Conservation (phyloP, 1,140 invertebrate species). For the Magallana ariakensis region DNA sequence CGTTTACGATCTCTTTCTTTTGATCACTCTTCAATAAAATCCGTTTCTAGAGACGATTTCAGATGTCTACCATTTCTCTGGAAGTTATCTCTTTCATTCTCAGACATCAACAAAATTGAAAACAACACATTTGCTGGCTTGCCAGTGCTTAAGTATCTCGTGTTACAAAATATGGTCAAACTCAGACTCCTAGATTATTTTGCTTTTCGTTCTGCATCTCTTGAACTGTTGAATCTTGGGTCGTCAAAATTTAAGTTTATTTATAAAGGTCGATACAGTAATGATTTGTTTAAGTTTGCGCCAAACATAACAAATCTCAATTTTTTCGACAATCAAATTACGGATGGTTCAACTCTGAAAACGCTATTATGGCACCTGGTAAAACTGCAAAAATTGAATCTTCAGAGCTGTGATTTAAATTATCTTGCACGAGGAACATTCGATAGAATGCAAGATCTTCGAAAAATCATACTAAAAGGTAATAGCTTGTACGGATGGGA, state of each 20-base stretch:
- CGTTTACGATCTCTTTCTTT: neutral
- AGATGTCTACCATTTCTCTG: neutral
- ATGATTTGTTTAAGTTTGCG: conserved; percentile 11
- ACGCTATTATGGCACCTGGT: neutral
- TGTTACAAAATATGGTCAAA: neutral
- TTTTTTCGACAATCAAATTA: neutral
- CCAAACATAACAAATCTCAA: conserved; percentile 1
- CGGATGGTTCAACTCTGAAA: neutral
- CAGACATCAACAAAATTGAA: neutral
- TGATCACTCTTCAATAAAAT: neutral
- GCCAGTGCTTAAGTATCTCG: neutral
- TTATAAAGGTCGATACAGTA: conserved; percentile 2
- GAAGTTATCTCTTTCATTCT: conserved; percentile 3
- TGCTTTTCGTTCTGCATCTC: conserved; percentile 4
- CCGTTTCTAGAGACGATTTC: neutral
- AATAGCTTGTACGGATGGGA: conserved; percentile 25
- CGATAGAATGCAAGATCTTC: neutral
- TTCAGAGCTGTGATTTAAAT: neutral
- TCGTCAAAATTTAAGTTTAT: conserved; percentile 4
- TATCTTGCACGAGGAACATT: conserved; percentile 34
- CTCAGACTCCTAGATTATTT: neutral
- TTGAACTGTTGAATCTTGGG: neutral
- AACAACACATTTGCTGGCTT: conserved; percentile 23
- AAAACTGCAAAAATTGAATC: neutral
- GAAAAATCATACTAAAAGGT: neutral